Evolutionary conservation across 1,140 invertebrate genomes (phyloP).

Genomic region (Solenopsis fugax): DNA sequence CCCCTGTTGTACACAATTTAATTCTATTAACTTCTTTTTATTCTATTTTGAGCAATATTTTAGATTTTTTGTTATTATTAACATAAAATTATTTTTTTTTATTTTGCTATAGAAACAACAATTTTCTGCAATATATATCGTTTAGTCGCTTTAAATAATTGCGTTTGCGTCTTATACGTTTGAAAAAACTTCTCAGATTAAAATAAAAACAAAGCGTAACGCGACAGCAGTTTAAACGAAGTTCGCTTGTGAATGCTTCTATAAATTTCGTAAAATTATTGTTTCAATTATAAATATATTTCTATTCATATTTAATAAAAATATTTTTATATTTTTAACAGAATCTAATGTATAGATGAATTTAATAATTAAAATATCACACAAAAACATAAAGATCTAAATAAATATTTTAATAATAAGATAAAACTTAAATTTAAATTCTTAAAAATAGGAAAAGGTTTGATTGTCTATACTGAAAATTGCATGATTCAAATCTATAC

Average conservation of each 20-base stretch:
- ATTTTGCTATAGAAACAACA: conserved; percentile 8
- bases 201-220: conserved; percentile 69
- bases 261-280: not conserved
- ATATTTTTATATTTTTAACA: not conserved
- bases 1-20: conserved; percentile 71
- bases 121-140: conserved; percentile 4
- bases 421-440: not conserved
- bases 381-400: not conserved
- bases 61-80: conserved; percentile 22
- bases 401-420: not conserved
- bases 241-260: not conserved
- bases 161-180: not conserved
- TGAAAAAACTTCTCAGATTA: conserved; percentile 63
- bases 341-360: not conserved
- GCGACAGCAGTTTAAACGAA: not conserved
- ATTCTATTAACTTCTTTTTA: conserved; percentile 73
- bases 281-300: conserved; percentile 25
- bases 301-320: not conserved
- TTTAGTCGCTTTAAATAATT: conserved; percentile 25
- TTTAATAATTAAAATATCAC: not conserved
- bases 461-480: conserved; percentile 28
- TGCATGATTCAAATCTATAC: not conserved
- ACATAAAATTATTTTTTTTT: not conserved
- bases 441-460: conserved; percentile 32
- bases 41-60: conserved; percentile 57